Conservation (phyloP, 2,888 invertebrate species). For the Pycnomerus fuliginosus region DNA sequence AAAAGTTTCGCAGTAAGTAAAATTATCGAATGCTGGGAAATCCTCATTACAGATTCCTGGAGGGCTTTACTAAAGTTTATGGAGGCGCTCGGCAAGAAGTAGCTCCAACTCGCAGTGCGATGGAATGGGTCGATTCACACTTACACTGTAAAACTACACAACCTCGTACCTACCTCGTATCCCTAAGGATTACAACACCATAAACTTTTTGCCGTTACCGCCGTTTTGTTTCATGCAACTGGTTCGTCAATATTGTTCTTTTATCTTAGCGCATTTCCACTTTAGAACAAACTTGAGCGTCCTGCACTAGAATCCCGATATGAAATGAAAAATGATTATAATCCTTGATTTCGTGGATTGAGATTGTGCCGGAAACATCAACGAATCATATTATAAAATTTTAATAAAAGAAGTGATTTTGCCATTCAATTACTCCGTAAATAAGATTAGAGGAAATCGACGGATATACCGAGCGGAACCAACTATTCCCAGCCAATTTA, state of each 20-base stretch:
- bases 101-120: conserved; percentile 16
- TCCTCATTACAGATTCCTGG: conserved; percentile 45
- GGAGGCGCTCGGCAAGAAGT: conserved; percentile 22
- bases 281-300: no score
- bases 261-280: no score
- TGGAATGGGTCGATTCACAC: conserved; percentile 22
- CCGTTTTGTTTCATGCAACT: no score
- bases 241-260: no score
- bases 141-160: not conserved
- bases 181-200: no score
- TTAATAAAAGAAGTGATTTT: conserved; percentile 25
- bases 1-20: conserved; percentile 43
- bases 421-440: conserved; percentile 30
- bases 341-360: no score
- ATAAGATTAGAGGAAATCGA: conserved; percentile 34
- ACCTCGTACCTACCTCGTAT: no score
- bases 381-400: conserved; percentile 26
- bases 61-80: conserved; percentile 35
- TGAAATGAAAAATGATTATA: no score
- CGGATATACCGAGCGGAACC: conserved; percentile 35
- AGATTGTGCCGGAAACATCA: no score
- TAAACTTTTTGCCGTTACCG: no score
- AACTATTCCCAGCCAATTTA: conserved; percentile 43
- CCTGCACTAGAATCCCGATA: no score
- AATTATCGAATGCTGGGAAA: conserved; percentile 44